Evolutionary conservation across 1,140 invertebrate genomes (phyloP), one percentile per base, ranked within the genome.

Genomic region (Melanaphis sacchari): DNA sequence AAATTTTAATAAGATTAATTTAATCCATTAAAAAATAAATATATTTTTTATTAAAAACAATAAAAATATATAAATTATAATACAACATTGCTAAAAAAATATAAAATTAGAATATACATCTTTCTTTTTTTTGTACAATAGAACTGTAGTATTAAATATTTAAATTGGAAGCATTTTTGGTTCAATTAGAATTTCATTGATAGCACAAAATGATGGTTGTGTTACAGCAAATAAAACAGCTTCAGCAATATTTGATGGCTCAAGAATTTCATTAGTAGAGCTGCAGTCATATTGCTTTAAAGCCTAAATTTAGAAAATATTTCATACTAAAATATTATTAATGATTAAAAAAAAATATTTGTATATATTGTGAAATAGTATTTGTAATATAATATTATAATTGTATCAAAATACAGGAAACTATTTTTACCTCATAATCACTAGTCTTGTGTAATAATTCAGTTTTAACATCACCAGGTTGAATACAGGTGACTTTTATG

Each of bases 131-230:
- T 41, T 84, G 81, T 40, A 84, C 40, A 6, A n/a, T n/a, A 31
- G 18, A 40, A n/a, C 4, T 40, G 38, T 15, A 41, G 84, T 18
- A 81, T 93, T 90, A 93, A n/a, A 76, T 76, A n/a, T 36, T 76
- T 76, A 76, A 92, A 94, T 94, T 40, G 94, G 94, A 11, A 94
- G 93, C 52, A 93, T 90, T 54, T 91, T 93, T 49, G 94, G 94
- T 87, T 94, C 94, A 36, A 94, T 94, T 15, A 94, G 89, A 46
- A 94, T 94, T 52, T 94, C 94, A 90, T 94, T 94, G 38, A 94
- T 91, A 31, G 94, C 94, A 93, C 94, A 94, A 93, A 94, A 92
- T 11, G 84, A 88, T 52, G 94, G 94, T 91, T 94, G 94, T 2
- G 87, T 93, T 26, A 94, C 46, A 24, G 94, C 94, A 93, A 90